phyloP scores from a whole-genome alignment of 2,113 vertebrate genomes.

The Boleophthalmus pectinirostris region DNA sequence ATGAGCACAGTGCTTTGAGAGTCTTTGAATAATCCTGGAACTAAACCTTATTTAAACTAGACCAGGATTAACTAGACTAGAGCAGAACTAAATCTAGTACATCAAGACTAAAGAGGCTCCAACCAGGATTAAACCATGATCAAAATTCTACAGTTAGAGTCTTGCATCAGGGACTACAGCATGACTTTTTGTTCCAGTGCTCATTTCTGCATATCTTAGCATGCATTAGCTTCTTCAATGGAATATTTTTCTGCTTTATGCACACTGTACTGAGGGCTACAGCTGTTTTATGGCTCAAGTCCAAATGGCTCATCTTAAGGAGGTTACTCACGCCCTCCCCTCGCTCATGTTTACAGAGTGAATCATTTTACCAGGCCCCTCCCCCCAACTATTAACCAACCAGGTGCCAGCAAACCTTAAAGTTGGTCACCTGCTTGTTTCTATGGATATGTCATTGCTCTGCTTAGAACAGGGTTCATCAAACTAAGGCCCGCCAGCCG shows the following conservation, averaged over 20 bases:
- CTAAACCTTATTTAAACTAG: too few species aligned
- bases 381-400: background rate
- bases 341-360: background rate
- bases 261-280: background rate
- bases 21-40: too few species aligned
- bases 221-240: background rate
- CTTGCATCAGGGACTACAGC: background rate
- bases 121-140: background rate
- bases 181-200: background rate
- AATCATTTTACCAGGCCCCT: background rate
- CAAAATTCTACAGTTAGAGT: background rate
- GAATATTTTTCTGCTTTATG: conserved; percentile 19
- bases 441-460: too few species aligned
- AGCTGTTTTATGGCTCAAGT: conserved; percentile 39
- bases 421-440: too few species aligned
- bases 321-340: background rate
- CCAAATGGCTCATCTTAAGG: conserved; percentile 36
- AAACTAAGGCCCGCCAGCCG: too few species aligned
- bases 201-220: background rate
- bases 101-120: background rate
- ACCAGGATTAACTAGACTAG: too few species aligned
- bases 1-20: too few species aligned
- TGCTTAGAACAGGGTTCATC: too few species aligned
- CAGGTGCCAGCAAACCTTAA: background rate
- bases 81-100: too few species aligned